These are phyloP conservation scores for Mustelus asterias DNA, from an alignment of 2,113 vertebrate species.

Conservation along the genomic window DNA sequence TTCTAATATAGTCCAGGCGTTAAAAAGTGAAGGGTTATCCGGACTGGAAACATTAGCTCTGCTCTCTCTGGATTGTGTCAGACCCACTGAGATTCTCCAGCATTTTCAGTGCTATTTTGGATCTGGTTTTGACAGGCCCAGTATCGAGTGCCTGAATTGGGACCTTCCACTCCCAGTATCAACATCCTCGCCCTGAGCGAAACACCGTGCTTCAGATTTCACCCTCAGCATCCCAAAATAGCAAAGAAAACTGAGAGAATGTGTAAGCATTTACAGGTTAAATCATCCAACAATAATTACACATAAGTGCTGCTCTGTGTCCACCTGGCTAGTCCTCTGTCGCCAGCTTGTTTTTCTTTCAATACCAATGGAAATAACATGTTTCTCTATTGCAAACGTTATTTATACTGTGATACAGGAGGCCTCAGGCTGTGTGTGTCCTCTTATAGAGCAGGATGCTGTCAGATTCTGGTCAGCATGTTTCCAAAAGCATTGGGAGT, in stretches of 20 bases:
- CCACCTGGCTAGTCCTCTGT: not conserved
- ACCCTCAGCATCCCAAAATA: constrained; percentile 1
- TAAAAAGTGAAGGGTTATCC: too few relatives aligned
- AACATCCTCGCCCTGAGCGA: not conserved
- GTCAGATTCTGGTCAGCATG: not conserved
- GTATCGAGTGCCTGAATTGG: not conserved
- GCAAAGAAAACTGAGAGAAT: not conserved
- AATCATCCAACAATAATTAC: not conserved
- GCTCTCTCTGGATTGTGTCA: too few relatives aligned
- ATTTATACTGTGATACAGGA: not conserved
- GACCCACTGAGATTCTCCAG: too few relatives aligned
- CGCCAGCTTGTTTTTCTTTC: not conserved
- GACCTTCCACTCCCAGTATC: not conserved
- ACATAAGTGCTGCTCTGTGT: not conserved
- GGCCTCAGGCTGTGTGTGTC: not conserved
- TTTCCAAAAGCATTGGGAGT: not conserved
- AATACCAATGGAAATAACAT: too few relatives aligned
- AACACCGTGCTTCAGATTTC: not conserved
- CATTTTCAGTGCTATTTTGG: not conserved
- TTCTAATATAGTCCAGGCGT: not conserved
- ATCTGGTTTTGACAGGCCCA: not conserved
- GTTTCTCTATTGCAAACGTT: not conserved
- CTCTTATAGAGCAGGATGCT: not conserved
- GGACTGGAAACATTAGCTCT: too few relatives aligned
- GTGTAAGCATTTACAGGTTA: not conserved